Evolutionary conservation across 2,113 vertebrate species (phyloP), one percentile per base, ranked within the genome.

Genomic region (Nothobranchius kuhntae): DNA sequence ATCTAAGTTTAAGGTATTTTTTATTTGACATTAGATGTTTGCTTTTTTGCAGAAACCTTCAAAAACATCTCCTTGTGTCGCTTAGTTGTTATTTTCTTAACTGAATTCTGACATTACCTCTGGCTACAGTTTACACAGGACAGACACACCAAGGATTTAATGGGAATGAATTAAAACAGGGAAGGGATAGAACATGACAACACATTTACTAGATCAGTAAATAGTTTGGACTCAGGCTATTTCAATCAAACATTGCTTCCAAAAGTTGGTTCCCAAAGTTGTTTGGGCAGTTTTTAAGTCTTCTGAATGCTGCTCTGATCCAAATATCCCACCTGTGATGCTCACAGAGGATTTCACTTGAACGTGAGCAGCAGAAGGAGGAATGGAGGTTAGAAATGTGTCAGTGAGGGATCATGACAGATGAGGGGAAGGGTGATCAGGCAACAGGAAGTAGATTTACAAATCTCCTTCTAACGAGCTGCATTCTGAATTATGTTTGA

Each of bases 81-180:
- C 13, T 36, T 36, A 38, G 12, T 54, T 6, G 45, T 24, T 17
- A 55, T 57, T 44, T 56, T 69, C 3, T 3, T 2, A 36, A 6
- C 11, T 47, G 30, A 45, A 21, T 61, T 40, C 38, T 44, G 50
- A 58, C 21, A 14, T n/a, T 53, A 50, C 52, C 84, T 83, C 75
- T 82, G 74, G 83, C 73, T 66, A 74, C 73, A 86, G 82, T 70
- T 84, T 44, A 75, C 79, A 84, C 67, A 65, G 71, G 79, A 88
- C 84, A 89, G 89, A 92, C 89, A 91, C 74, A 92, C 90, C 91
- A 89, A 92, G 90, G 89, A 78, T 87, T 61, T 8, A 9, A 78
- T 88, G 83, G 65, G 53, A 46, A 79, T 86, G 89, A 40, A 54
- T 4, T 0, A 2, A 40, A 40, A 9, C 38, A 40, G 38, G 38